Evolutionary conservation across 1,140 invertebrate species (phyloP), one percentile per base, ranked within the genome.

Genomic region (Drosophila murphyi): DNA sequence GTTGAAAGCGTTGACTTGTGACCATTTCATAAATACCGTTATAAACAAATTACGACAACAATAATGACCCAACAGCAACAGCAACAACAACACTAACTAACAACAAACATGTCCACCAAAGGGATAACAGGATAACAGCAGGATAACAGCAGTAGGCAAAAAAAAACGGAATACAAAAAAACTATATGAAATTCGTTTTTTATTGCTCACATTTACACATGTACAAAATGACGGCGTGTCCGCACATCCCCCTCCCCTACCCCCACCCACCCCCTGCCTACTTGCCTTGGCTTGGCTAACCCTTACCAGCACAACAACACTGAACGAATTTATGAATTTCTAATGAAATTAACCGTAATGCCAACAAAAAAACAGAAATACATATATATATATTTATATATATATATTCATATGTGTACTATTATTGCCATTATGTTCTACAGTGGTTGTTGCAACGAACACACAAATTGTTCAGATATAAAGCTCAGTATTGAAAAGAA

Each of bases 21-120:
- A 87, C 86, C 82, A 90, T 90, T 90, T 90, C 86, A 87, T 90
- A 90, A 90, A 90, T 90, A 90, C 87, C 87, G 87, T 82, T 80
- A 90, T 90, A 90, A 90, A 90, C 86, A 90, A 90, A 90, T 90
- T 90, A 90, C 86, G 72, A 80, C 85, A 81, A 85, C 70, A 87
- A 82, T 79, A 87, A 82, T 72, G 70, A 55, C 81, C 61, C 61
- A 63, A 69, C 68, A 78, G 73, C 73, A 68, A 78, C 32, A 67
- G 68, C 34, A 7, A 8, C 51, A 54, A 45, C 56, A 55, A 61
- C 35, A 57, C 52, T 69, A 71, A 71, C 41, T 59, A 64, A 32
- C 54, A 50, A 76, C 68, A 76, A 76, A 41, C 59, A 60, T 20
- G 20, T 20, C 52, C 59, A 70, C 12, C 20, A 73, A 73, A 61